Base-by-base conservation (phyloP, 2,797 vertebrate genomes). In the Decapterus maruadsi region DNA sequence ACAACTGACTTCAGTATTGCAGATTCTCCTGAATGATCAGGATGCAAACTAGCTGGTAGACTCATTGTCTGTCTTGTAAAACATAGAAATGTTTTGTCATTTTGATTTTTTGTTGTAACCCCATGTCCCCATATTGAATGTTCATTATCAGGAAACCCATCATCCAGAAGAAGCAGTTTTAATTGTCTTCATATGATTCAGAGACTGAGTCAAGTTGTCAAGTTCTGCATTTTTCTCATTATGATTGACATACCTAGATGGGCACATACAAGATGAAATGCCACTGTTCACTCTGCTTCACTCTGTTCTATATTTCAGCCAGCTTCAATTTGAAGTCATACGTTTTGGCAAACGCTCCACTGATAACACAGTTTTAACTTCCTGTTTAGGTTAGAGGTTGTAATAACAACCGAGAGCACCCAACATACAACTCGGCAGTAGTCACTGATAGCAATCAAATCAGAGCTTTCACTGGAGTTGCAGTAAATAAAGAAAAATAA, bases 331-430 rank as follows among this genome's bases (percentile, higher is more conserved):
- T 58, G 8, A n/a, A 3, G 10, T 65, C 29, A 34, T 66, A 3
- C 3, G 63, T 57, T 61, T 48, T 72, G 43, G 26, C n/a, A 66
- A 57, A 66, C 1, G 6, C 65, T 12, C 16, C 12, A 57, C 53
- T 51, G 31, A 65, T 19, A 48, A 66, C 53, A 51, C 14, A 20
- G 68, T 74, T 68, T 46, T 53, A 4, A 88, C 73, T 83, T 82
- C 72, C 81, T 86, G 71, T 80, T 77, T 14, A 65, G 76, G 72
- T 88, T 70, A 79, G 67, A 77, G 79, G 79, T 73, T 69, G 46
- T 13, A 11, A 63, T 12, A 83, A 76, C 78, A 85, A 16, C 61
- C 43, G 42, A 64, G 29, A 53, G 65, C 0, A 0, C 17, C 8
- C 6, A 61, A 2, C 45, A 50, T 9, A 54, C 13, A 58, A 11